These are phyloP conservation scores for Fabriciana adippe DNA, from an alignment of 2,888 invertebrate genomes.

Conservation along the genomic window DNA sequence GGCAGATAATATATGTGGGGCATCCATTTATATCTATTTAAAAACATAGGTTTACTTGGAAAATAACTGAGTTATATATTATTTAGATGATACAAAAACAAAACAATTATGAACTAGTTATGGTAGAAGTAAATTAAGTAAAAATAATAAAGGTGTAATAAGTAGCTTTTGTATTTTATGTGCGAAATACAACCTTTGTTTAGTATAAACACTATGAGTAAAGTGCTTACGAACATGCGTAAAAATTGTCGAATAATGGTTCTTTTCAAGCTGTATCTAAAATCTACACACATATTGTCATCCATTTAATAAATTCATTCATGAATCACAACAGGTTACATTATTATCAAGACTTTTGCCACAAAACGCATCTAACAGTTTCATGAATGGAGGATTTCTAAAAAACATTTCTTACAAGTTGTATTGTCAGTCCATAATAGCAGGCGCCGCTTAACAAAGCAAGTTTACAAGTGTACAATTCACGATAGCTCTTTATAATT, in stretches of 20 bases:
- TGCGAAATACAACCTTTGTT: not conserved
- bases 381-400: constrained; percentile 78
- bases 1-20: no score
- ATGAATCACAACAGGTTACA: constrained; percentile 69
- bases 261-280: not conserved
- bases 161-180: no score
- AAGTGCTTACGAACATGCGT: no score
- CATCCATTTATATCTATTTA: no score
- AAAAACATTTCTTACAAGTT: constrained; percentile 81
- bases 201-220: not conserved
- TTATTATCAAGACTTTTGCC: constrained; percentile 68
- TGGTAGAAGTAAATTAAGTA: no score
- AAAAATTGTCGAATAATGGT: constrained; percentile 4
- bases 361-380: constrained; percentile 74
- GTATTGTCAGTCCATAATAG: constrained; percentile 79
- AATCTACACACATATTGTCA: constrained; percentile 6
- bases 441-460: constrained; percentile 78
- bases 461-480: constrained; percentile 80
- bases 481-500: constrained; percentile 78
- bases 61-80: no score
- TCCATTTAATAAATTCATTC: constrained; percentile 53
- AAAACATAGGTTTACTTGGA: no score
- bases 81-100: no score
- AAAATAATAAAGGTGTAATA: no score
- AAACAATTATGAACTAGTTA: no score